Percentiles rank a stretch among this genome's conserved stretches.
phyloP scores from a whole-genome alignment of 2,888 invertebrate species.

The Cataglyphis altisquamis region DNA sequence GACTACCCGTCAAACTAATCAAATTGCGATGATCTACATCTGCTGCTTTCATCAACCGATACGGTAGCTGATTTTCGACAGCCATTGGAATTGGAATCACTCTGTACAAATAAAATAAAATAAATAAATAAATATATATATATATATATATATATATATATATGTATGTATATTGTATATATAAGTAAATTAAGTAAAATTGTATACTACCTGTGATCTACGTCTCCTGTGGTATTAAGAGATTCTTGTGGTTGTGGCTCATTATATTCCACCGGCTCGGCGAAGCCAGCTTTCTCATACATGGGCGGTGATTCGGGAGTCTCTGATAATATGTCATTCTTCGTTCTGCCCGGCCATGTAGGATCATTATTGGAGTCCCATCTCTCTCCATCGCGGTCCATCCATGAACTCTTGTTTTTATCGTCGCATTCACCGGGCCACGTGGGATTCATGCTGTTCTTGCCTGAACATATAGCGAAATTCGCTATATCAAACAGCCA shows the following conservation, averaged over 20 bases:
- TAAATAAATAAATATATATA: not conserved
- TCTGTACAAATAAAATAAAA: slow-evolving; percentile 65
- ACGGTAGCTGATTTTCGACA: slow-evolving; percentile 81
- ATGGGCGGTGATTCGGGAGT: slow-evolving; percentile 90
- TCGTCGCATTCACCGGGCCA: slow-evolving; percentile 81
- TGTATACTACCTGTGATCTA: slow-evolving; percentile 82
- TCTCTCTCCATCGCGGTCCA: slow-evolving; percentile 82
- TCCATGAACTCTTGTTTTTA: slow-evolving; percentile 79
- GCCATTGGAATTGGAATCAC: slow-evolving; percentile 83
- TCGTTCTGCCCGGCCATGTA: slow-evolving; percentile 79
- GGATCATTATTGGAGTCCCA: slow-evolving; percentile 82
- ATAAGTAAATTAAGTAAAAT: slow-evolving; percentile 4
- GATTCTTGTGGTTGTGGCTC: slow-evolving; percentile 86
- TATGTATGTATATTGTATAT: not conserved
- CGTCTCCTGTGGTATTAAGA: slow-evolving; percentile 83
- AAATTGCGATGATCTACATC: slow-evolving; percentile 95
- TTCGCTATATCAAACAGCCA: slow-evolving; percentile 54
- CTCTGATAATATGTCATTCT: slow-evolving; percentile 84
- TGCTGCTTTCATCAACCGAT: slow-evolving; percentile 84
- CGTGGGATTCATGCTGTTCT: slow-evolving; percentile 81
- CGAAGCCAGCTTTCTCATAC: slow-evolving; percentile 89
- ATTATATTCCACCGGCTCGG: slow-evolving; percentile 89
- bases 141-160: too few species aligned
- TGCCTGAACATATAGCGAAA: slow-evolving; percentile 73
- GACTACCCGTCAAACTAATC: slow-evolving; percentile 93